Evolutionary conservation across 2,888 invertebrate species (phyloP), one percentile per base, ranked within the genome.

Genomic region (Tillus elongatus): DNA sequence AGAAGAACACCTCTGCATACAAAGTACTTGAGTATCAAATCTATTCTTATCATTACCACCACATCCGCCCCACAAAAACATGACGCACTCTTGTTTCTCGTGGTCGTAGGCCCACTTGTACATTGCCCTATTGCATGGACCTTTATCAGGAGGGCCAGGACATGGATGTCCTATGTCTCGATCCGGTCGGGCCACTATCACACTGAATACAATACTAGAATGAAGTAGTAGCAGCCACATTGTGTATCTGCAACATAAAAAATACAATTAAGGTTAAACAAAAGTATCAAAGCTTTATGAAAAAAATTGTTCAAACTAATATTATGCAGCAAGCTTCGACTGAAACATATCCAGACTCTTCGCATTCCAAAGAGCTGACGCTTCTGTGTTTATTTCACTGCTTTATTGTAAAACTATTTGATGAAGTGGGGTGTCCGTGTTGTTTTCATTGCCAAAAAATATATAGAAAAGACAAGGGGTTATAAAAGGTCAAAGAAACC

Each of bases 11-110:
- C 72, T 69, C 50, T 75, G 70, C 33, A 78, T 64, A 54, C 81
- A 82, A 49, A 79, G 77, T 15, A 70, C 66, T 58, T 80, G 78
- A 11, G 74, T 75, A 53, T 77, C 74, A 57, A 81, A 81, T 42
- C 79, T 68, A 58, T 81, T 81, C 46, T 74, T 73, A 10, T 69
- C 66, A 56, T 79, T 81, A 11, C 79, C 80, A 29, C 73, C 71
- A 51, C 81, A 81, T 34, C 81, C 81, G 33, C 80, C 79, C 72
- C 79, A 81, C 11, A 74, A 67, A 52, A 80, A 81, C 44, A 72
- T 73, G 39, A 67, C 67, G 58, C 81, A 81, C 29, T 70, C 68
- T 43, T 71, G 71, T 40, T 67, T 67, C 6, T 73, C 68, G 13
- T 70, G 66, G 53, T 75, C 74, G 60, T 72, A 79, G 12, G 75